Percentiles rank a stretch among this genome's conserved stretches.
phyloP scores from a whole-genome alignment of 2,888 invertebrate genomes.

The Psylliodes chrysocephalus region DNA sequence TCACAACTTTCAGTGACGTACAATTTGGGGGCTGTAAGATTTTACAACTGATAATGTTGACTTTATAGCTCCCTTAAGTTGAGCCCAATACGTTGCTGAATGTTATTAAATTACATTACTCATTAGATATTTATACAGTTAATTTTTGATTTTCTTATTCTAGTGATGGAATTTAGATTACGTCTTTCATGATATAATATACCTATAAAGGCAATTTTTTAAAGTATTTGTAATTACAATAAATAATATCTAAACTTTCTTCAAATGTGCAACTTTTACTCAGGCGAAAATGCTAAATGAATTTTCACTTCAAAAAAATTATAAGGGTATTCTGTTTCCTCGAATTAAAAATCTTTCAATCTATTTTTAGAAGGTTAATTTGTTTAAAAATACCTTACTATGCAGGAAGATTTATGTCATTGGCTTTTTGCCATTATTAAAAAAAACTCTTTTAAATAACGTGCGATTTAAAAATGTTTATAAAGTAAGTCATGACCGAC shows the following conservation, averaged over 20 bases:
- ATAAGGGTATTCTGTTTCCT: neutral
- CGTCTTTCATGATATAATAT: neutral
- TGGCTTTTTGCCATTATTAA: too few relatives aligned
- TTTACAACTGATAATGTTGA: too few relatives aligned
- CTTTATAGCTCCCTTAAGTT: neutral
- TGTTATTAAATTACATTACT: neutral
- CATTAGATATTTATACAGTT: neutral
- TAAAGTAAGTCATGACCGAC: too few relatives aligned
- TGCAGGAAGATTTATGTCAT: neutral
- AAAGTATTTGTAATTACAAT: slow-evolving; percentile 6
- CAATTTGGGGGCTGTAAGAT: neutral
- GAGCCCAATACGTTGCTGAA: neutral
- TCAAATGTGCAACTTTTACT: slow-evolving; percentile 13
- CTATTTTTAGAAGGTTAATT: neutral
- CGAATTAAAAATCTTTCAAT: neutral
- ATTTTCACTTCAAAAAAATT: neutral
- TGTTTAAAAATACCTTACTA: neutral
- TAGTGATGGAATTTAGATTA: neutral
- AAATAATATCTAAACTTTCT: neutral
- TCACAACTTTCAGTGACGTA: neutral
- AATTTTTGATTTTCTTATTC: neutral
- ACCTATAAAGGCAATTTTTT: neutral
- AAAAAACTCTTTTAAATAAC: too few relatives aligned
- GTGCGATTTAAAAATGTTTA: too few relatives aligned
- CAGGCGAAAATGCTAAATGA: slow-evolving; percentile 13